Conservation (phyloP, 1,140 invertebrate genomes). For the Protaetia brevitarsis region DNA sequence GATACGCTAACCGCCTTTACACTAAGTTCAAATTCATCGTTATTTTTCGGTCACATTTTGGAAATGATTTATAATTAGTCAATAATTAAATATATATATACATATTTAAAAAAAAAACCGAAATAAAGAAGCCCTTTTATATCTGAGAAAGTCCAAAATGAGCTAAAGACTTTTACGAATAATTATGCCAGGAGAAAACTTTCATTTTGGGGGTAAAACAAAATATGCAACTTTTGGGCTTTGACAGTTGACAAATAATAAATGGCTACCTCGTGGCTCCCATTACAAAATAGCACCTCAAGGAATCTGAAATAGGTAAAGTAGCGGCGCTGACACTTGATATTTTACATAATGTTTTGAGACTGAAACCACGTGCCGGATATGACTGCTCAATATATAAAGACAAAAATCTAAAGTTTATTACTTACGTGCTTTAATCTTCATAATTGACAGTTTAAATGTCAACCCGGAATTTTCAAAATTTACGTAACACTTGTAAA, state of each 20-base stretch:
- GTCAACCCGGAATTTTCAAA: slow-evolving; percentile 18
- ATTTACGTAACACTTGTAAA: slow-evolving; percentile 24
- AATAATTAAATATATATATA: no score
- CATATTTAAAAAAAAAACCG: no score
- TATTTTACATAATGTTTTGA: slow-evolving; percentile 19
- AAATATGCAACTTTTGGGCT: background rate
- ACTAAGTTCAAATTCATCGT: background rate
- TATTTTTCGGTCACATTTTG: background rate
- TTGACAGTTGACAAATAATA: slow-evolving; percentile 18
- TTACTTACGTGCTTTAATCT: slow-evolving; percentile 24
- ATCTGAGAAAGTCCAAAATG: no score
- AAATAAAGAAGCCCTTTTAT: no score
- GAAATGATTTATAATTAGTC: background rate
- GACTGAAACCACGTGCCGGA: slow-evolving; percentile 3
- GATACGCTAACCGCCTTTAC: no score
- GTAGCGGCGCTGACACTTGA: slow-evolving; percentile 9
- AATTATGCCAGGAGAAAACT: no score
- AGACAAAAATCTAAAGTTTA: slow-evolving; percentile 14
- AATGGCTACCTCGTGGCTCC: slow-evolving; percentile 21
- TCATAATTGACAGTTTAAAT: slow-evolving; percentile 25
- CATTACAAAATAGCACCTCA: slow-evolving; percentile 7
- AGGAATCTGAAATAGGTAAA: slow-evolving; percentile 7
- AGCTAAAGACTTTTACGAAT: no score
- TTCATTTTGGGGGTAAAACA: background rate
- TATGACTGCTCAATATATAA: slow-evolving; percentile 1